Conservation (phyloP, 2,797 vertebrate genomes). For the Schizopygopsis malacanthus region DNA sequence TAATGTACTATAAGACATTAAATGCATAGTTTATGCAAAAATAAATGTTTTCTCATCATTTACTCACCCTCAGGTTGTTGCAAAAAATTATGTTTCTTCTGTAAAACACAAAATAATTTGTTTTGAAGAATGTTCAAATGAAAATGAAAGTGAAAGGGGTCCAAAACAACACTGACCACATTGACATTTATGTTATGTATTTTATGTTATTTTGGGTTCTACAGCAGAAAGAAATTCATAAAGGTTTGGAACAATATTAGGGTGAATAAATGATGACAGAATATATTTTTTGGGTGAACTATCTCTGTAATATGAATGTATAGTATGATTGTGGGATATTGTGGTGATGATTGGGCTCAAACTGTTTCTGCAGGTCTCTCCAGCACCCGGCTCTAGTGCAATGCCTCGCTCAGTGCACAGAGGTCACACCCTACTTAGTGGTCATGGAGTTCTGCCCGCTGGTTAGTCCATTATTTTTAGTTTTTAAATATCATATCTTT, state of each 20-base stretch:
- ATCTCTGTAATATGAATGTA: background rate
- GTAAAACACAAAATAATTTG: background rate
- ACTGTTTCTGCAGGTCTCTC: slow-evolving; percentile 77
- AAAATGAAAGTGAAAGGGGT: background rate
- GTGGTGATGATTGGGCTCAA: background rate
- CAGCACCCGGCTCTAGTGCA: slow-evolving; percentile 93
- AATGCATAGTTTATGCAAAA: background rate
- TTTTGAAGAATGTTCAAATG: background rate
- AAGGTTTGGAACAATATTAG: background rate
- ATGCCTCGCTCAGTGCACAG: slow-evolving; percentile 92
- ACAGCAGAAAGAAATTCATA: background rate
- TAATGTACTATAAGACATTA: background rate
- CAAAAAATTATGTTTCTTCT: background rate
- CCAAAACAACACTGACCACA: background rate
- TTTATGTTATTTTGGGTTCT: background rate
- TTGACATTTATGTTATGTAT: background rate
- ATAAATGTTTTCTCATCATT: background rate
- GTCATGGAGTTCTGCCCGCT: slow-evolving; percentile 97
- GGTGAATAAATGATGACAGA: background rate
- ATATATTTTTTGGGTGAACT: background rate
- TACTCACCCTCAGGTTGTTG: background rate
- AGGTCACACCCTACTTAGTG: slow-evolving; percentile 93
- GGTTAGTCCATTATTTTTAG: slow-evolving; percentile 81
- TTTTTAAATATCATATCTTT: background rate
- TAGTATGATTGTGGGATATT: background rate